Evolutionary conservation across 2,888 invertebrate species (phyloP), one percentile per base, ranked within the genome.

Genomic region (Fabriciana adippe): DNA sequence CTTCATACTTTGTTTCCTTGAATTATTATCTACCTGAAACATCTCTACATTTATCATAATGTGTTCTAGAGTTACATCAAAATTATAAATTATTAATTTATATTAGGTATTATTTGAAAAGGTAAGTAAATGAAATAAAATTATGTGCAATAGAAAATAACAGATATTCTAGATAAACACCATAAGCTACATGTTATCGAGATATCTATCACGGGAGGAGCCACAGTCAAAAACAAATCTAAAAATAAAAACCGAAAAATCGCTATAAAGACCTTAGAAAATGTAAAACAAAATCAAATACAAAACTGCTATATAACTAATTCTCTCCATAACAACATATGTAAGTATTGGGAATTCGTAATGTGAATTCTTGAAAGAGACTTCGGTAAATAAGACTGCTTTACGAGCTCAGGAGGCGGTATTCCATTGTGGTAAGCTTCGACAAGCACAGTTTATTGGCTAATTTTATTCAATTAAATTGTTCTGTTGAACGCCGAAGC

Each of bases 381-480:
- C 77, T 75, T 81, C 82, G 83, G 83, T 92, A 91, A 92, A 92
- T 85, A 90, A 89, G 81, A 81, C 73, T 81, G 78, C 73, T 90
- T 92, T 92, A 92, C 86, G 88, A 78, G 76, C 74, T 78, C 76
- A 78, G 74, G 76, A 83, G 79, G 81, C 81, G 90, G 92, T 89
- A 90, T 91, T 88, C 90, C 90, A 90, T 92, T 92, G 92, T 92
- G 82, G 83, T 81, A 79, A 67, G 74, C 82, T 83, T 88, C 88
- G 88, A 88, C 84, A 81, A 74, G 78, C 78, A 76, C 82, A 88
- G 80, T 92, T 92, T 92, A 92, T 92, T 89, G 90, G 89, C 89
- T 92, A 92, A 92, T 92, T 92, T 92, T 87, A 88, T 91, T 89
- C 92, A 91, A 92, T 92, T 91, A 91, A 90, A 91, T 89, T 89